Evolutionary conservation across 2,113 vertebrate genomes (phyloP), one percentile per base, ranked within the genome.

Genomic region (Platichthys stellatus): DNA sequence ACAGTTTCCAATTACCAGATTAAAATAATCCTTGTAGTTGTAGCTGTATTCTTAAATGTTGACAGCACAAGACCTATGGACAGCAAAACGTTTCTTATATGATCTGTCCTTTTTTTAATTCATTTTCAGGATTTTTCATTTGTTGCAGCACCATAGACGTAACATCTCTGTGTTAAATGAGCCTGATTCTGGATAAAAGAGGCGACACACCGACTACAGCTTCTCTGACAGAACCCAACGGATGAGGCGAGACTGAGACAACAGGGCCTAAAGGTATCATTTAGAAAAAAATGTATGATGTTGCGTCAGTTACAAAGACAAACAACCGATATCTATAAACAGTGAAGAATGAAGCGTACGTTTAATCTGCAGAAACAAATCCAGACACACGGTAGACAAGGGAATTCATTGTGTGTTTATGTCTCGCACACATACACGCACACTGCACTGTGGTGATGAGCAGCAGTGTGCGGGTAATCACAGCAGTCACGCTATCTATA

Each of bases 401-500:
- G 51, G 56, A 67, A 67, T 54, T 43, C 51, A 61, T n/a, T 79
- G 66, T 83, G 65, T 62, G 35, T 70, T 65, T 70, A 54, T 70
- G 43, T 58, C 53, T 51, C 21, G 21, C 69, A 35, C 24, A 67
- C 10, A 43, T 43, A 28, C 45, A 67, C 47, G 68, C 69, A 78
- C 62, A 43, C 56, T 59, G 60, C 9, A 20, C 51, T 56, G 66
- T 58, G 20, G 43, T 78, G 79, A 90, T 89, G 84, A 89, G 84
- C 69, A 85, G 77, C 83, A 69, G 79, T 68, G 67, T 86, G 87
- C 74, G 70, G 61, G 57, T 81, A 86, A 91, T 88, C 80, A 83
- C 69, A 65, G 80, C 45, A 58, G 72, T 84, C 83, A 88, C 31
- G 87, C 81, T 70, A 61, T 66, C 74, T 62, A 72, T 86, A 76